phyloP scores from a whole-genome alignment of 2,888 invertebrate species.

The Coelogynopora nodosa region DNA sequence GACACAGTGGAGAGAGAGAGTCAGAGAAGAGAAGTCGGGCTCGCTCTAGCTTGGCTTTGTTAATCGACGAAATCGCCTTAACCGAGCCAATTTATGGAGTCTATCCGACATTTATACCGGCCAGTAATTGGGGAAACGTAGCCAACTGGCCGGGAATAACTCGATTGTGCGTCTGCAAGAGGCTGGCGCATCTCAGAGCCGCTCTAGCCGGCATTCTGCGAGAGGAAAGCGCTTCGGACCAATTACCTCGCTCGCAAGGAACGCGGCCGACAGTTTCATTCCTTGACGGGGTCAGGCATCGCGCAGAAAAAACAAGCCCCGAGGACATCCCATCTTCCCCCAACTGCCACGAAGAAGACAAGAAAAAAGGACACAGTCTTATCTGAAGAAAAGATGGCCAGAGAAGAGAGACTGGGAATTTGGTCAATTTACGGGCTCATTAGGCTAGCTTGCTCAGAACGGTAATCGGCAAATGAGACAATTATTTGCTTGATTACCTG shows the following conservation, averaged over 20 bases:
- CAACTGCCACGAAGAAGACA: not conserved
- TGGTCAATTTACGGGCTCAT: not conserved
- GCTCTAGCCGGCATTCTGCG: not conserved
- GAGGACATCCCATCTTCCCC: not conserved
- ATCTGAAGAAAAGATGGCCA: not conserved
- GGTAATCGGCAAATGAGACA: not conserved
- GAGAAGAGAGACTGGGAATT: not conserved
- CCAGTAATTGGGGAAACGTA: not conserved
- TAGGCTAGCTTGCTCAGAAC: not conserved
- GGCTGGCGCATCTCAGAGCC: too few relatives aligned
- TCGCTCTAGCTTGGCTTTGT: not conserved
- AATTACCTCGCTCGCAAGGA: not conserved
- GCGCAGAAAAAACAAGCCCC: not conserved
- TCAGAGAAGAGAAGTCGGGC: not conserved
- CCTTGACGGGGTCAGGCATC: too few relatives aligned
- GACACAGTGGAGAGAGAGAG: too few relatives aligned
- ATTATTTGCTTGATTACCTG: not conserved
- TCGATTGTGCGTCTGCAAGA: not conserved
- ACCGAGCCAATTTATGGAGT: not conserved
- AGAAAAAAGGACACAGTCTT: not conserved
- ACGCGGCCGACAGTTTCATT: not conserved
- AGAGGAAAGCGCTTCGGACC: not conserved
- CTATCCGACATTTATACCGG: not conserved
- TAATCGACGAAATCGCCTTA: not conserved
- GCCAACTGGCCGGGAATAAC: not conserved